Evolutionary conservation across 2,888 invertebrate genomes (phyloP).

Genomic region (Zygothrica quintamaculata): DNA sequence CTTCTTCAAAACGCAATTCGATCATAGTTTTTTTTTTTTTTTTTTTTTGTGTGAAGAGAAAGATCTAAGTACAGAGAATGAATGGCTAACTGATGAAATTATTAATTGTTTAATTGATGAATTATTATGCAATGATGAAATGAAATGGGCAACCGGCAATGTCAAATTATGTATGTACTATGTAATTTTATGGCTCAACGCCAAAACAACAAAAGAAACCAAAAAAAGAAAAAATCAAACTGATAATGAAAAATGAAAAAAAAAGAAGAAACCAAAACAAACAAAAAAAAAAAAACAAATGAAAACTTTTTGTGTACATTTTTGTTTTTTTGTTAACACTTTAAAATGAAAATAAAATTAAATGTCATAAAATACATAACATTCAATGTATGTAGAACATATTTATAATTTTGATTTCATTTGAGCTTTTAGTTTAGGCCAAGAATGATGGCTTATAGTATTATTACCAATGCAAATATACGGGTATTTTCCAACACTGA

Average conservation of each 20-base stretch:
- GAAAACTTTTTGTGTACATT: conserved; percentile 71
- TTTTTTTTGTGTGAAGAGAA: conserved; percentile 2
- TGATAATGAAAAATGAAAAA: conserved; percentile 19
- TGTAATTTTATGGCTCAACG: conserved; percentile 52
- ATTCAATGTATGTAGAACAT: conserved; percentile 13
- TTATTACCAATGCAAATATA: too few relatives aligned
- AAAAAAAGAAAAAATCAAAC: conserved; percentile 24
- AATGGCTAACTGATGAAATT: conserved; percentile 1
- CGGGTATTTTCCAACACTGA: too few relatives aligned
- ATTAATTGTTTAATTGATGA: too few relatives aligned
- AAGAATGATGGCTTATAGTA: too few relatives aligned
- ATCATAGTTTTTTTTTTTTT: too few relatives aligned
- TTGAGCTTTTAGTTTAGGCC: too few relatives aligned
- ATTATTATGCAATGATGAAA: conserved; percentile 6
- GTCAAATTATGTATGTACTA: conserved; percentile 69
- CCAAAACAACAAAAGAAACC: conserved; percentile 18
- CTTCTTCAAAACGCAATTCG: conserved; percentile 49
- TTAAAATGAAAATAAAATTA: conserved; percentile 65
- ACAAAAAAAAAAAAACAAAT: conserved; percentile 26
- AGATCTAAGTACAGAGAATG: conserved; percentile 32
- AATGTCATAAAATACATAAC: conserved; percentile 64
- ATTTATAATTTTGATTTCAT: not conserved
- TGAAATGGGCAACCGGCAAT: conserved; percentile 57
- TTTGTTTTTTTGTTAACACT: conserved; percentile 68
- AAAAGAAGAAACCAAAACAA: conserved; percentile 44